Conservation (phyloP, 1,140 invertebrate genomes). For the Apocrypta bakeri region DNA sequence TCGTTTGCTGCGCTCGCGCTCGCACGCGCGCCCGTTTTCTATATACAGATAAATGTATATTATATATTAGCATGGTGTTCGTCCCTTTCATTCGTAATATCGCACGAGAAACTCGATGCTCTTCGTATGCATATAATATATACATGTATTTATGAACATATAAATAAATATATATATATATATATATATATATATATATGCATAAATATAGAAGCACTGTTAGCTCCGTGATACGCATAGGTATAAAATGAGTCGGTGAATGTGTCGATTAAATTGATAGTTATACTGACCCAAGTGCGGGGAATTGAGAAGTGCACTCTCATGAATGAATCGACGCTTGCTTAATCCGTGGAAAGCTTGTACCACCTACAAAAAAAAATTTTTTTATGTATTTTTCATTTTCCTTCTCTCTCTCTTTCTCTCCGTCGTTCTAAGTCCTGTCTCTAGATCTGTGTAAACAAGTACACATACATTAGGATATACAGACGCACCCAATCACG, state of each 20-base stretch:
- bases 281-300: slow-evolving; percentile 37
- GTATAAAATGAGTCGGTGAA: not conserved
- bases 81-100: not conserved
- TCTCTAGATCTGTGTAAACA: not conserved
- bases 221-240: not conserved
- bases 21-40: not conserved
- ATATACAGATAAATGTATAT: not conserved
- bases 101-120: not conserved
- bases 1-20: not conserved
- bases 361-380: slow-evolving; percentile 29
- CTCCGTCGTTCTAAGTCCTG: not conserved
- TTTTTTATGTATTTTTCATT: slow-evolving; percentile 2
- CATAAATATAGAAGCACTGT: not conserved
- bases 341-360: slow-evolving; percentile 31
- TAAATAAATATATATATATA: not conserved
- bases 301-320: slow-evolving; percentile 48
- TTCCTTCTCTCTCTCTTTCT: not conserved
- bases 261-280: slow-evolving; percentile 48
- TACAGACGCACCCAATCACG: not conserved
- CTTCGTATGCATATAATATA: not conserved
- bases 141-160: not conserved
- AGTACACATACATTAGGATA: not conserved
- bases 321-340: slow-evolving; percentile 42
- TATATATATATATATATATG: not conserved
- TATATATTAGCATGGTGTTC: not conserved